phyloP scores from a whole-genome alignment of 2,888 invertebrate species.

The Parnassius glacialis region DNA sequence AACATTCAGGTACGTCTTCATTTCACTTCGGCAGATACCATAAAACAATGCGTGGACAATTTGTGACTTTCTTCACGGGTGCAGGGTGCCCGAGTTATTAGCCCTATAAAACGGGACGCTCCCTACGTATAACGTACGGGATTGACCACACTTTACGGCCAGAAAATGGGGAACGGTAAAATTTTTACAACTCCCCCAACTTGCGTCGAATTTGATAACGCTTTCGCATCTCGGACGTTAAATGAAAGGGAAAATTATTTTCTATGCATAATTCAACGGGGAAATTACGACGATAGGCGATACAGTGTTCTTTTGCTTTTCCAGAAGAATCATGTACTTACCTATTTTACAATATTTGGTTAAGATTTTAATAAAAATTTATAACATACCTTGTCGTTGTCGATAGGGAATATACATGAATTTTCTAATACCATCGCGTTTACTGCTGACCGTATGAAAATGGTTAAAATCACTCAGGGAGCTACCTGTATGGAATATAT shows the following conservation, averaged over 20 bases:
- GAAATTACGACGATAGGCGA: constrained; percentile 3
- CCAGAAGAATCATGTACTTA: too few species aligned
- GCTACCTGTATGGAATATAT: too few species aligned
- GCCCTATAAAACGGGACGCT: constrained; percentile 44
- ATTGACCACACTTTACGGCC: constrained; percentile 50
- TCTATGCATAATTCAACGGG: constrained; percentile 41
- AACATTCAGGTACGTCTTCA: constrained; percentile 21
- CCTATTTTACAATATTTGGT: too few species aligned
- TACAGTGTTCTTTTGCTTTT: background rate
- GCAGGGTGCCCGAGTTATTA: constrained; percentile 43
- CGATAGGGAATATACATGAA: too few species aligned
- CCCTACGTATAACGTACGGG: constrained; percentile 33
- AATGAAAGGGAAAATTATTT: constrained; percentile 45
- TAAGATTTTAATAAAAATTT: too few species aligned
- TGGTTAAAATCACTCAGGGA: too few species aligned
- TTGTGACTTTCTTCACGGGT: constrained; percentile 35
- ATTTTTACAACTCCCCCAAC: constrained; percentile 41
- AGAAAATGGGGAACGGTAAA: constrained; percentile 46
- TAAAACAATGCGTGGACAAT: constrained; percentile 38
- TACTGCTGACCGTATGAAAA: too few species aligned
- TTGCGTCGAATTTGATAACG: constrained; percentile 38
- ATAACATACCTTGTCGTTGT: too few species aligned
- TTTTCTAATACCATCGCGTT: too few species aligned
- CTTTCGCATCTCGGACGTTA: constrained; percentile 31
- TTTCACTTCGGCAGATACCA: constrained; percentile 28